These are phyloP conservation scores for Lepus oiostolus DNA, from an alignment of 2,797 vertebrate genomes.

Conservation along the genomic window DNA sequence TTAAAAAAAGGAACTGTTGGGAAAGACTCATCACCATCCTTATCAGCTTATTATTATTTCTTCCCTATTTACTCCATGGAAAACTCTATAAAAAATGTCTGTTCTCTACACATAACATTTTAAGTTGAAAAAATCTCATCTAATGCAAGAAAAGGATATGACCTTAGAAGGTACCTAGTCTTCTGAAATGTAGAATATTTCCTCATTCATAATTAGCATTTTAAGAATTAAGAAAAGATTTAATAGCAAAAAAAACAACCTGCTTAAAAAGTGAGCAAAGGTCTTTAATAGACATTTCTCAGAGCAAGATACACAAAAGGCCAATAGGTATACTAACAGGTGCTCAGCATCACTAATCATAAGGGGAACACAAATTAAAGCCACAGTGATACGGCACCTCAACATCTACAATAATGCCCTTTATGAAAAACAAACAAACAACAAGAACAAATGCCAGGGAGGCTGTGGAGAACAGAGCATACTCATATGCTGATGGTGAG, in stretches of 20 bases:
- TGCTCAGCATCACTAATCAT: neutral
- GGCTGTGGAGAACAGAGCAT: neutral
- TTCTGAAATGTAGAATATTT: conserved; percentile 18
- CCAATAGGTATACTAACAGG: neutral
- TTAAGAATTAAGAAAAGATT: conserved; percentile 36
- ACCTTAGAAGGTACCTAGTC: neutral
- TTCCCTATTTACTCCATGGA: neutral
- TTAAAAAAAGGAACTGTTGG: neutral
- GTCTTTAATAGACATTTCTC: neutral
- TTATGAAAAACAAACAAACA: neutral
- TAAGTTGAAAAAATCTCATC: neutral
- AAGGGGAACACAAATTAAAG: neutral
- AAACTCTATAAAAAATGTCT: neutral
- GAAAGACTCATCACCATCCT: neutral
- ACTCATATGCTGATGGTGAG: too few relatives aligned
- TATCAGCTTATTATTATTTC: neutral
- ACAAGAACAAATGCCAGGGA: neutral
- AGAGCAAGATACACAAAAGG: neutral
- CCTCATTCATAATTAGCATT: neutral
- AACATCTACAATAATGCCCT: neutral
- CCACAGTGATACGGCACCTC: neutral
- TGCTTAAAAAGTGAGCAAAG: neutral
- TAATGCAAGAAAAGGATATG: conserved; percentile 43
- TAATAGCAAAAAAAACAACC: neutral
- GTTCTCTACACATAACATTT: neutral